Base-by-base conservation (phyloP, 2,113 vertebrate genomes). In the Tychaedon coryphoeus region DNA sequence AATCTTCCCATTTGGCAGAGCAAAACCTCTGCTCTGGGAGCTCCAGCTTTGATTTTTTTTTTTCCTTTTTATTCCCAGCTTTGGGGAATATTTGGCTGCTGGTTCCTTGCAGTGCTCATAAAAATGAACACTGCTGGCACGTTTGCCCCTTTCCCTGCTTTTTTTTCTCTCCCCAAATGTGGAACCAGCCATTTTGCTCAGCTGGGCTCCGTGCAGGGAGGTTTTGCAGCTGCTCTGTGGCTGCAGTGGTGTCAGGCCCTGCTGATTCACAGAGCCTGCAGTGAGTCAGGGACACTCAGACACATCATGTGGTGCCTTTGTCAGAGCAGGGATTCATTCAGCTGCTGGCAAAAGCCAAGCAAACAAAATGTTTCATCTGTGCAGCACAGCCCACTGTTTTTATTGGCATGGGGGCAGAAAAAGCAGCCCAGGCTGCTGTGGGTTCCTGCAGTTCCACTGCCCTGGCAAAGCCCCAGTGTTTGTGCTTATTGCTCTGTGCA, bases 21-120 rank as follows among this genome's bases (percentile, higher is more conserved):
- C 36, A 29, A 62, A 67, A 20, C n/a, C 36, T 48, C 50, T 40
- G 34, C 20, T 31, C 5, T 8, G 25, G 62, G 2, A 58, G 18
- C 47, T 70, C 28, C 38, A 12, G 20, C 2, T 3, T 1, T 29
- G n/a, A 9, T 8, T 0, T 0, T 12, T n/a, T n/a, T 33, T 23
- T 25, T 6, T 4, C 5, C 26, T 28, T 8, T 20, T 12, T 17
- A 4, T 40, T 40, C 40, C 40, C 40, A 40, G 17, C 26, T 80
- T n/a, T 38, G 75, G 48, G 53, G 69, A 40, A 31, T 24, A 9
- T 14, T 31, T 75, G 67, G 14, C 76, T 65, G 72, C 51, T 50
- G 62, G 24, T 25, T 86, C 54, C 24, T 38, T 18, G n/a, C 43
- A 5, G 43, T 9, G n/a, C n/a, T n/a, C n/a, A n/a, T n/a, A n/a